A percentile compares a stretch with the other conserved stretches of the same genome.
These are phyloP conservation scores for Leptoclinus maculatus DNA, from an alignment of 2,797 vertebrate genomes.

Conservation along the genomic window DNA sequence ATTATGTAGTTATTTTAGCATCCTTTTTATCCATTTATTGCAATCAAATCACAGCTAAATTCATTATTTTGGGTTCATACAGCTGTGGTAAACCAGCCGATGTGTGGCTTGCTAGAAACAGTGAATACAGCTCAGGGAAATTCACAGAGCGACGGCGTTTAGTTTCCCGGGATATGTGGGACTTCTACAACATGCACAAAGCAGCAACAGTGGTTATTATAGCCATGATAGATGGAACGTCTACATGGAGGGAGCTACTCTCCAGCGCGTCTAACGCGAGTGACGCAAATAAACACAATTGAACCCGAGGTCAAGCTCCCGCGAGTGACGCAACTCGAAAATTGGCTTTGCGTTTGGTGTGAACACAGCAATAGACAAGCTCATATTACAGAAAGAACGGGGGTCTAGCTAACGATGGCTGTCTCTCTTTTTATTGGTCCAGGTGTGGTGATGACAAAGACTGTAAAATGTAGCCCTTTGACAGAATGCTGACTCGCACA, in stretches of 20 bases:
- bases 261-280: neutral
- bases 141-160: neutral
- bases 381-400: neutral
- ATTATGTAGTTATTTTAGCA: too few species aligned
- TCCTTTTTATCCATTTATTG: too few species aligned
- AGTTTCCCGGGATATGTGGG: neutral
- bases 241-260: neutral
- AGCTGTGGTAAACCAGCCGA: neutral
- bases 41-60: neutral
- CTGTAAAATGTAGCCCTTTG: neutral
- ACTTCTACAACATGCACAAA: neutral
- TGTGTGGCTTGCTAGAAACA: neutral
- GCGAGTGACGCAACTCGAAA: too few species aligned
- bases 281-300: too few species aligned
- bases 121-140: too few species aligned
- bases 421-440: neutral
- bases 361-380: neutral
- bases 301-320: neutral
- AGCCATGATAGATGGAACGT: neutral
- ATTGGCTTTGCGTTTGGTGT: neutral
- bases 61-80: neutral
- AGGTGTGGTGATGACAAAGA: neutral
- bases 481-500: neutral
- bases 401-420: neutral
- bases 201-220: neutral